Percentiles rank a stretch among this genome's conserved stretches.
phyloP scores from a whole-genome alignment of 2,797 vertebrate genomes.

The Trichosurus vulpecula region DNA sequence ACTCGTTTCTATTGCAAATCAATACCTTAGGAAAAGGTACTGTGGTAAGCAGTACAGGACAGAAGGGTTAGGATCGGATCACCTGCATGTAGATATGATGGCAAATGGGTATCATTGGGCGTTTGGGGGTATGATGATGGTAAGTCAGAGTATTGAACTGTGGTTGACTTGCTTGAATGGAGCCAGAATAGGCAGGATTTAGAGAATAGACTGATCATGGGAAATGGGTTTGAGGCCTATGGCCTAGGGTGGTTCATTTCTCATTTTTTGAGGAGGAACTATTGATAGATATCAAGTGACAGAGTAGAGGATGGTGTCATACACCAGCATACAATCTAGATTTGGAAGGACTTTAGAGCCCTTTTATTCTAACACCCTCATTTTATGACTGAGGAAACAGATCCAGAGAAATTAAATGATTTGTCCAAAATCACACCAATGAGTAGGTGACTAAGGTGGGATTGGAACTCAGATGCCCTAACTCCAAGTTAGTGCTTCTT shows the following conservation, averaged over 20 bases:
- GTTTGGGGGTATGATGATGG: background rate
- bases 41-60: background rate
- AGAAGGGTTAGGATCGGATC: background rate
- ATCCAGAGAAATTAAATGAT: background rate
- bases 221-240: background rate
- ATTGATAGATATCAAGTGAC: background rate
- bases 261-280: background rate
- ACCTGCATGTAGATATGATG: background rate
- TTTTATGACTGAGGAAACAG: background rate
- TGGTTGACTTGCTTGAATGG: background rate
- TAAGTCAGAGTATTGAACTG: background rate
- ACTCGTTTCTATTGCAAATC: background rate
- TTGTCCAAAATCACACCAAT: background rate
- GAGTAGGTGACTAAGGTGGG: background rate
- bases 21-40: background rate
- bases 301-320: background rate
- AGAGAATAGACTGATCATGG: background rate
- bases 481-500: background rate
- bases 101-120: background rate
- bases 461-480: background rate
- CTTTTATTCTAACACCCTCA: background rate
- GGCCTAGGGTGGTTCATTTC: background rate
- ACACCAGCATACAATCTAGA: background rate
- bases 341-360: background rate
- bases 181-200: background rate